phyloP scores from a whole-genome alignment of 1,140 invertebrate species.

The Drosophila leontia region DNA sequence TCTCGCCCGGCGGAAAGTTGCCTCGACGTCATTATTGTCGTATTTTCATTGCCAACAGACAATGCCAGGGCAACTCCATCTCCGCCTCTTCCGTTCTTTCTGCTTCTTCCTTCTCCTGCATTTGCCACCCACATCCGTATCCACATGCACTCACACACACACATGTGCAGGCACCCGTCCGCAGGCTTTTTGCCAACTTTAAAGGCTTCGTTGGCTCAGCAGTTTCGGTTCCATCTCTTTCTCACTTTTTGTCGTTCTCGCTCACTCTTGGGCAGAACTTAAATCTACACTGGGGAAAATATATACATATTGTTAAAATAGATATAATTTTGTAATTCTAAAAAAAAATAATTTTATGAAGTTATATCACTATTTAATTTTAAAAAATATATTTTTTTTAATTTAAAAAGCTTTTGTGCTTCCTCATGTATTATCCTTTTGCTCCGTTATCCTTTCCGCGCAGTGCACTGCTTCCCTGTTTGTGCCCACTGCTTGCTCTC shows the following conservation, averaged over 20 bases:
- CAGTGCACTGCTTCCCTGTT: slow-evolving; percentile 27
- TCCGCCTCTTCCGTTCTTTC: slow-evolving; percentile 21
- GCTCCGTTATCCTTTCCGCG: neutral
- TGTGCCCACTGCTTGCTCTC: slow-evolving; percentile 5
- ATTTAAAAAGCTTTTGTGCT: accelerated
- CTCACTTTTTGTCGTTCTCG: neutral
- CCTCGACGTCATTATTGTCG: slow-evolving; percentile 61
- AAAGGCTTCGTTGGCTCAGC: slow-evolving; percentile 72
- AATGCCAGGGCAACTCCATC: slow-evolving; percentile 75
- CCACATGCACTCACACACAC: slow-evolving; percentile 18
- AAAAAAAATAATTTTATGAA: neutral
- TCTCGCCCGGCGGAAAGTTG: slow-evolving; percentile 26
- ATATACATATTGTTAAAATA: accelerated
- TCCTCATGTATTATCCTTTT: neutral
- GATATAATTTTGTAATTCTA: neutral
- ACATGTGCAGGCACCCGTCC: slow-evolving; percentile 33
- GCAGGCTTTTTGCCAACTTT: slow-evolving; percentile 73
- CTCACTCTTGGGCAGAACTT: slow-evolving; percentile 14
- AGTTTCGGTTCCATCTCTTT: slow-evolving; percentile 36
- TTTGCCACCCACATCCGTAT: slow-evolving; percentile 35
- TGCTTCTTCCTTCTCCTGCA: slow-evolving; percentile 21
- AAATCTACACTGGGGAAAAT: slow-evolving; percentile 12
- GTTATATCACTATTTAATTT: neutral
- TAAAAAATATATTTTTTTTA: neutral
- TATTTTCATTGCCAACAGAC: slow-evolving; percentile 83